phyloP scores from a whole-genome alignment of 2,888 invertebrate species.

The Temnothorax unifasciatus region DNA sequence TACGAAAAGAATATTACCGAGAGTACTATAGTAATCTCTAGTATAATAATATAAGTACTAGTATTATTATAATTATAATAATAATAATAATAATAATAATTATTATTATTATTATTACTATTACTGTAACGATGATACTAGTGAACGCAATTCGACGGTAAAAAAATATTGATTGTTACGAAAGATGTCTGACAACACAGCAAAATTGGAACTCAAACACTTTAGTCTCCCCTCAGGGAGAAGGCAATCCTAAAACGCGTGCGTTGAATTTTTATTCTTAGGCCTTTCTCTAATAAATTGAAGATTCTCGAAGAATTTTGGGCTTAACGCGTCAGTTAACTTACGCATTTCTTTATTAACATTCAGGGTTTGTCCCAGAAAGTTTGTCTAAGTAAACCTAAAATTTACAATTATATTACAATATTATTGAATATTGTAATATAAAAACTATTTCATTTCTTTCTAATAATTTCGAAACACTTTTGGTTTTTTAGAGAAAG shows the following conservation, averaged over 20 bases:
- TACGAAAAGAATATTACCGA: background rate
- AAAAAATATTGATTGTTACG: conserved; percentile 19
- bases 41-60: too few species aligned
- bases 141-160: background rate
- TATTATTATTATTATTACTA: too few species aligned
- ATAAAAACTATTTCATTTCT: background rate
- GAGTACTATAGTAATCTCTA: background rate
- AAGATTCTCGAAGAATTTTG: background rate
- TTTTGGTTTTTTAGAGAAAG: background rate
- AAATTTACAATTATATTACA: conserved; percentile 8
- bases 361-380: background rate
- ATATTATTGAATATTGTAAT: background rate
- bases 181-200: conserved; percentile 20
- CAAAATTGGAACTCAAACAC: conserved; percentile 24
- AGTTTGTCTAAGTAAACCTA: background rate
- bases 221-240: background rate
- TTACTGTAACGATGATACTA: background rate
- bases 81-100: too few species aligned
- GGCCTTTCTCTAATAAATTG: background rate
- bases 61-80: too few species aligned
- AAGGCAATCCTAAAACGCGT: background rate
- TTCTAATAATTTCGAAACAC: background rate
- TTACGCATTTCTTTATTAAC: background rate
- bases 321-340: background rate
- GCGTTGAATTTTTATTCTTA: conserved; percentile 29